Conservation (phyloP, 92 coral and sea anemone genomes). For the Ricordea florida region DNA sequence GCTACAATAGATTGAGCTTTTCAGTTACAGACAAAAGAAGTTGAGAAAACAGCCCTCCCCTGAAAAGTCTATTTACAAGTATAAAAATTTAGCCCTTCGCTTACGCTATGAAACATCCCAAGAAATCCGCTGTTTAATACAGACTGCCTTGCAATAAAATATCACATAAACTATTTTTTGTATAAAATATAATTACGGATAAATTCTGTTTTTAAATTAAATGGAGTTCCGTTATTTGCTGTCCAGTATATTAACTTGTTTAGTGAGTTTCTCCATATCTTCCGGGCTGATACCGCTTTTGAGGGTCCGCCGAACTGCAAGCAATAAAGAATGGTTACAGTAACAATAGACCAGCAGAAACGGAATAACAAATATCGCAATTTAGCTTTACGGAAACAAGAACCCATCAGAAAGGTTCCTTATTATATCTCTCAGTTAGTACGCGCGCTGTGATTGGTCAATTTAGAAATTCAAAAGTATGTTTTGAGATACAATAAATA, state of each 20-base stretch:
- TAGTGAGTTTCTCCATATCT: constrained; percentile 83
- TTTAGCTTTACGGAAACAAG: too few species aligned
- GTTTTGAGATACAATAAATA: too few species aligned
- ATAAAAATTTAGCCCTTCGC: background rate
- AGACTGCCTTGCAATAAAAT: constrained; percentile 40
- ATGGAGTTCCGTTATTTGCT: constrained; percentile 51
- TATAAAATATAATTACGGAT: constrained; percentile 38
- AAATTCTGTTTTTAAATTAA: constrained; percentile 32
- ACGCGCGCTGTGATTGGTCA: too few species aligned
- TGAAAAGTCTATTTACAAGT: constrained; percentile 34
- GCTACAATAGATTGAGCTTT: background rate
- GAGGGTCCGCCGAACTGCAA: constrained; percentile 92
- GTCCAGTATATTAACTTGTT: constrained; percentile 76
- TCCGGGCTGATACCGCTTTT: constrained; percentile 94
- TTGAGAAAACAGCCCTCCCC: background rate
- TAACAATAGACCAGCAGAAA: too few species aligned
- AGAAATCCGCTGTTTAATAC: constrained; percentile 31
- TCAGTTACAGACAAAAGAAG: background rate
- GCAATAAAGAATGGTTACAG: background rate
- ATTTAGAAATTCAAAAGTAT: too few species aligned
- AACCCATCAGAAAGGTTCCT: too few species aligned
- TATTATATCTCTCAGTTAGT: too few species aligned
- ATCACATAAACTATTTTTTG: constrained; percentile 40
- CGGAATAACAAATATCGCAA: too few species aligned
- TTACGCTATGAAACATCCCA: background rate